A percentile compares a stretch with the other conserved stretches of the same genome.
Conservation (phyloP, 1,140 invertebrate species). For the Scaptomyza pallida region DNA sequence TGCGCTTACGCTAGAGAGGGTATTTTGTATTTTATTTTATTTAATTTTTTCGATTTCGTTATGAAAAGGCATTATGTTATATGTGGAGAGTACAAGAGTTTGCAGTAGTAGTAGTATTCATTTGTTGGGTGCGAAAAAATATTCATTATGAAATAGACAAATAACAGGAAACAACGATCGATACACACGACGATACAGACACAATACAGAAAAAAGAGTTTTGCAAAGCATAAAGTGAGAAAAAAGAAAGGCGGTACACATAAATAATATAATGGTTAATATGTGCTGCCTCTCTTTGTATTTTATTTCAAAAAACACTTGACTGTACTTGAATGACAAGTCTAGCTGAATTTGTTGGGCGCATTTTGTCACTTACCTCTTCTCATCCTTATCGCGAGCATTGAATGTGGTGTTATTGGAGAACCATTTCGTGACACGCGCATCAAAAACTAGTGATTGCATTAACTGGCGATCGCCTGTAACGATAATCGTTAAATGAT, state of each 20-base stretch:
- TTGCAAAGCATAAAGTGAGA: conserved; percentile 75
- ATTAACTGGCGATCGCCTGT: conserved; percentile 93
- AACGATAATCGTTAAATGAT: conserved; percentile 18
- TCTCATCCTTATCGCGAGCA: conserved; percentile 86
- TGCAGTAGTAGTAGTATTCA: conserved; percentile 54
- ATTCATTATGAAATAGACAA: conserved; percentile 69
- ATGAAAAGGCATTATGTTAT: conserved; percentile 77
- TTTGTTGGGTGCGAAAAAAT: conserved; percentile 68
- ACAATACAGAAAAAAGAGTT: conserved; percentile 51
- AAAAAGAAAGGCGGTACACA: conserved; percentile 72
- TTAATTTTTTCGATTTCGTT: conserved; percentile 46
- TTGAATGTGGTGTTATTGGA: conserved; percentile 88
- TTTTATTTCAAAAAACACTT: conserved; percentile 38
- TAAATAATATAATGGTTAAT: conserved; percentile 68
- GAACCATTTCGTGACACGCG: conserved; percentile 93
- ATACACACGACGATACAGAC: conserved; percentile 49
- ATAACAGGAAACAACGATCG: conserved; percentile 32
- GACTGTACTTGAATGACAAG: conserved; percentile 62
- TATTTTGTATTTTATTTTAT: conserved; percentile 45
- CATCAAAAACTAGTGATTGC: conserved; percentile 93
- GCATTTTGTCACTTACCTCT: conserved; percentile 86
- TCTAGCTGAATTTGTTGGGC: conserved; percentile 12
- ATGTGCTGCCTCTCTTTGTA: conserved; percentile 52
- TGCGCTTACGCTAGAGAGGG: conserved; percentile 77
- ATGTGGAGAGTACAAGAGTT: conserved; percentile 52